phyloP scores from a whole-genome alignment of 2,888 invertebrate species.

The Pollenia labialis region DNA sequence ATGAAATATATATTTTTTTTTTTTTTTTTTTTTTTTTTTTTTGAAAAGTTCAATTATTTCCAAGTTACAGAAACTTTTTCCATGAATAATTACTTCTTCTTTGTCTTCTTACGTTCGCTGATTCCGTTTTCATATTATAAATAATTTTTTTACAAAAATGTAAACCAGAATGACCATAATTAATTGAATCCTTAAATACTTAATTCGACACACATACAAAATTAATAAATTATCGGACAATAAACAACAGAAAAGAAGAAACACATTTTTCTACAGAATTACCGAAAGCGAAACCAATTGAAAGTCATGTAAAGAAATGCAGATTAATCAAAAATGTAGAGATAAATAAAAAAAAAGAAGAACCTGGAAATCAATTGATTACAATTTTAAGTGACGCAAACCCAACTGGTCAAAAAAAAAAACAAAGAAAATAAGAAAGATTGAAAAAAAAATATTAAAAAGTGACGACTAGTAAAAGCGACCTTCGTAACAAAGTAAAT shows the following conservation, averaged over 20 bases:
- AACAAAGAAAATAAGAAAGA: background rate
- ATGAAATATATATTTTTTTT: too few relatives aligned
- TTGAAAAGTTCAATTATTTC: background rate
- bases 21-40: background rate
- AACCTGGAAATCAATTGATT: conserved; percentile 19
- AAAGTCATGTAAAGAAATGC: conserved; percentile 57
- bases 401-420: background rate
- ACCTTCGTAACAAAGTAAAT: conserved; percentile 2
- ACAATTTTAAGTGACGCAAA: conserved; percentile 53
- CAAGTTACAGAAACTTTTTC: background rate
- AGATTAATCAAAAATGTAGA: conserved; percentile 29
- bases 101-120: background rate
- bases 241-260: conserved; percentile 7
- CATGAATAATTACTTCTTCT: conserved; percentile 15
- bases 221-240: conserved; percentile 59
- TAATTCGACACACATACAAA: conserved; percentile 53
- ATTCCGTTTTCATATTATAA: background rate
- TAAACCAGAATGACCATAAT: conserved; percentile 16
- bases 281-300: conserved; percentile 73
- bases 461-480: conserved; percentile 6
- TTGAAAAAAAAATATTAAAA: background rate
- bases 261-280: conserved; percentile 67
- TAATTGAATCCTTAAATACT: conserved; percentile 59
- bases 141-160: conserved; percentile 20
- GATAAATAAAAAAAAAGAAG: background rate